These are phyloP conservation scores for Sarcophaga caerulescens DNA, from an alignment of 2,888 invertebrate species.

Conservation along the genomic window DNA sequence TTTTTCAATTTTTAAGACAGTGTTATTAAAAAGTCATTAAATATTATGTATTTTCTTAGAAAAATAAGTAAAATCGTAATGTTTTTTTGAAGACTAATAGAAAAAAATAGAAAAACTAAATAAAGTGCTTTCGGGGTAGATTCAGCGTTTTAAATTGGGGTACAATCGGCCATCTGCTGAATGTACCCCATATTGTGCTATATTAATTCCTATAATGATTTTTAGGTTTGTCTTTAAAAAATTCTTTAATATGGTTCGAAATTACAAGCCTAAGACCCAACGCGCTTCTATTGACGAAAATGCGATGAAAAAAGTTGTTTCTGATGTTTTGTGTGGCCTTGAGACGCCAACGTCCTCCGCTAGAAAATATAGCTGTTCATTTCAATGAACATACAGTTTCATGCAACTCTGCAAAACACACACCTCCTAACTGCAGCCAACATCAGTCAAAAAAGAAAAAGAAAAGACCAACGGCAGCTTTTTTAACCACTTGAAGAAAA, in stretches of 20 bases:
- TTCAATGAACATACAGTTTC: no score
- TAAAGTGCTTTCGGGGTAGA: conserved; percentile 19
- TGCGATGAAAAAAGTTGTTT: conserved; percentile 39
- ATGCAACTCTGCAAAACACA: no score
- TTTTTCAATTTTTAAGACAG: conserved; percentile 26
- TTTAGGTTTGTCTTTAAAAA: conserved; percentile 16
- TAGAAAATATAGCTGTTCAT: conserved; percentile 45
- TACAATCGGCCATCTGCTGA: conserved; percentile 34
- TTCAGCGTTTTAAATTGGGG: conserved; percentile 40
- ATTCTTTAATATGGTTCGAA: conserved; percentile 33
- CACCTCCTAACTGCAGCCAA: no score
- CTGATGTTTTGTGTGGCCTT: conserved; percentile 36
- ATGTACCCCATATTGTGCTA: conserved; percentile 22
- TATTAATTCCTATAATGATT: conserved; percentile 16
- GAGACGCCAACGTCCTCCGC: conserved; percentile 38
- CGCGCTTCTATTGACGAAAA: conserved; percentile 33
- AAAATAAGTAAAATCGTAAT: background rate
- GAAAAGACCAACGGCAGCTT: no score
- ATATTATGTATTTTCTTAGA: background rate
- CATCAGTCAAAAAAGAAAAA: no score
- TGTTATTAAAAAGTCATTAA: conserved; percentile 28
- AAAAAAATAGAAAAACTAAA: conserved; percentile 35
- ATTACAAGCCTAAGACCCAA: conserved; percentile 24
- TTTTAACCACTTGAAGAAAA: no score
- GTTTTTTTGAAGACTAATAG: background rate